These are phyloP conservation scores for Threskiornis aethiopicus DNA, from an alignment of 2,797 vertebrate genomes.

Conservation along the genomic window DNA sequence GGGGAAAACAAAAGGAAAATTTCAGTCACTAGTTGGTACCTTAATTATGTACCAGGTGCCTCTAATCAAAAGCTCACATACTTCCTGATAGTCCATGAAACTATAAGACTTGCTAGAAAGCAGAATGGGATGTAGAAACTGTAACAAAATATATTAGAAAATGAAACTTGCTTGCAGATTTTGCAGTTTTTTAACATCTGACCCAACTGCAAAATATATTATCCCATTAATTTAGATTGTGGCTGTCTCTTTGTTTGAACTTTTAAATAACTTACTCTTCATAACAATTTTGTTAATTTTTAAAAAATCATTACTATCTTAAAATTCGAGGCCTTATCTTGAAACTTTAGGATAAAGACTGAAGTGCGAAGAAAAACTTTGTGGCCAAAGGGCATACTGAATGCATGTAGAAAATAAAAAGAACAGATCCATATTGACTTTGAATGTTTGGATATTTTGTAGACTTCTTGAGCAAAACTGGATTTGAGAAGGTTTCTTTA, in stretches of 20 bases:
- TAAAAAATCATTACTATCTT: not conserved
- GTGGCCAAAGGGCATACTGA: not conserved
- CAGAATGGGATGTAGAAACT: not conserved
- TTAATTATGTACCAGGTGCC: not conserved
- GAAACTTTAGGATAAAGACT: not conserved
- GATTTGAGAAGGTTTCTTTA: not conserved
- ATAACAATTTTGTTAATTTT: not conserved
- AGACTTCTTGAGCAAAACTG: not conserved
- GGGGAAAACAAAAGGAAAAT: not conserved
- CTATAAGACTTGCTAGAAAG: not conserved
- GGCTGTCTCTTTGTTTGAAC: not conserved
- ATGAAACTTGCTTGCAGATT: not conserved
- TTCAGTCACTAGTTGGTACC: not conserved
- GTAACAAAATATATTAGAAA: not conserved
- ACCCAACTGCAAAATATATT: not conserved
- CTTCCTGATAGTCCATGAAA: not conserved
- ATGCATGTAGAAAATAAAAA: not conserved
- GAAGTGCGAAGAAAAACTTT: not conserved
- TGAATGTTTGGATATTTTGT: not conserved
- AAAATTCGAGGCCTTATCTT: not conserved
- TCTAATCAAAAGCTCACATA: not conserved
- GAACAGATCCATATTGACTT: not conserved
- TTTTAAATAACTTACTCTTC: not conserved
- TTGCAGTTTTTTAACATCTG: not conserved
- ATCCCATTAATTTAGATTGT: not conserved